Base-by-base conservation (phyloP, 2,888 invertebrate species). In the Calliphora vomitoria region DNA sequence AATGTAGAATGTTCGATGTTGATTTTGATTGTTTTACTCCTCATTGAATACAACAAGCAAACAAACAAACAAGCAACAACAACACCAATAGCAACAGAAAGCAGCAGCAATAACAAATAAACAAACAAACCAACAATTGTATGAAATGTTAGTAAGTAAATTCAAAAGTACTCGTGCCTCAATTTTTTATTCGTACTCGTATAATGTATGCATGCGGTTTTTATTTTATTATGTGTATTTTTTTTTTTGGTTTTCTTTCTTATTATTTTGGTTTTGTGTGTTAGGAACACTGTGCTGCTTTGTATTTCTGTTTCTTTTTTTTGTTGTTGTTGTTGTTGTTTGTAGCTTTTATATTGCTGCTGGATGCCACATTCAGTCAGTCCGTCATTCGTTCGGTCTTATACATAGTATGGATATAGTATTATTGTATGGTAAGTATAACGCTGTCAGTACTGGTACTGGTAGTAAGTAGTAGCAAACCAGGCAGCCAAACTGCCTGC, bases 101-200 rank as follows among this genome's bases (percentile, higher is more conserved):
- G 2, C 15, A 38, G 15, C n/a, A 41, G 35, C 53, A 62, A 35
- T 38, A 58, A 75, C 35, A 75, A 25, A 69, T 68, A 81, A 64
- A 62, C 44, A 76, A 68, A 41, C 74, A 66, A 64, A 41, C 74
- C 58, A 64, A 82, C 69, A 76, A 76, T 62, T 74, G 79, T 64
- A 85, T 50, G 72, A 79, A 74, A 72, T 62, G 60, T 80, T 80
- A 44, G 60, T 64, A 53, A 55, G 78, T 64, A 76, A 84, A 68
- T 75, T 75, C 69, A 47, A 79, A 85, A 85, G 69, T 80, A 80
- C 80, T 85, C 85, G 85, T 85, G 80, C 85, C 75, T 85, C 80
- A 85, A 76, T 76, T 76, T 74, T 72, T 72, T 72, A 44, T 83
- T 68, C 60, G 38, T 25, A 69, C 80, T 80, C 41, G 72, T 68